Percentiles rank a stretch among this genome's conserved stretches.
Evolutionary conservation across 37 sponge, comb jelly and placozoan genomes (phyloP).

Genomic region (Cladorhizidae sp.): DNA sequence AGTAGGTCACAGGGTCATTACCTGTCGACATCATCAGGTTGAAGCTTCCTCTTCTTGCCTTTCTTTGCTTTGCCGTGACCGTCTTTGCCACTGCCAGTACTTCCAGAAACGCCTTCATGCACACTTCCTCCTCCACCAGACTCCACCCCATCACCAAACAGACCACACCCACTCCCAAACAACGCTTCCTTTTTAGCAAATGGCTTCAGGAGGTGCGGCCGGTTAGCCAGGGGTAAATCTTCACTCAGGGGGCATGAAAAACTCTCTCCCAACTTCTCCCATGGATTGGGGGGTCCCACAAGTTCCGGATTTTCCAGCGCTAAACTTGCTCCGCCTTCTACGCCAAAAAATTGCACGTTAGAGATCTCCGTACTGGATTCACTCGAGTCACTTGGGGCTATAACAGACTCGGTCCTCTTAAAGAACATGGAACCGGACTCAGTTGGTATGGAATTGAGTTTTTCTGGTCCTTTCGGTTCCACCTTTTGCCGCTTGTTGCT

Average conservation of each 20-base stretch:
- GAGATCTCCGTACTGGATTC: slow-evolving; percentile 27
- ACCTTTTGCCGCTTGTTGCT: not conserved
- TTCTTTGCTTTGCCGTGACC: not conserved
- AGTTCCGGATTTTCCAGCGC: slow-evolving; percentile 14
- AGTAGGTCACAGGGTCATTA: no score
- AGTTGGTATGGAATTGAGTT: not conserved
- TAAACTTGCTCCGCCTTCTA: slow-evolving; percentile 2
- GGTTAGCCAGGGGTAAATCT: slow-evolving; percentile 75
- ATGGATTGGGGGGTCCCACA: slow-evolving; percentile 15
- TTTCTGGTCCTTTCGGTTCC: not conserved
- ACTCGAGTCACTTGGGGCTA: not conserved
- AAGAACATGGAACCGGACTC: slow-evolving; percentile 31
- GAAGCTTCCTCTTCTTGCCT: slow-evolving; percentile 6
- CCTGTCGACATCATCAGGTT: not conserved
- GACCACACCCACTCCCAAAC: slow-evolving; percentile 22
- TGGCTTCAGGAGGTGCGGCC: slow-evolving; percentile 76
- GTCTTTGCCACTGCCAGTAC: not conserved
- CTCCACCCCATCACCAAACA: not conserved
- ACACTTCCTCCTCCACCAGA: not conserved
- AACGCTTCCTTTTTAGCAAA: slow-evolving; percentile 47
- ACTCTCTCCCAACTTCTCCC: not conserved
- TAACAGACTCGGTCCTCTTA: slow-evolving; percentile 46
- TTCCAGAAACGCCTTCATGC: not conserved
- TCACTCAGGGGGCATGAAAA: slow-evolving; percentile 53
- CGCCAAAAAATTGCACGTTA: slow-evolving; percentile 47